Conservation (phyloP, 2,888 invertebrate genomes). For the Drosophila siamana region DNA sequence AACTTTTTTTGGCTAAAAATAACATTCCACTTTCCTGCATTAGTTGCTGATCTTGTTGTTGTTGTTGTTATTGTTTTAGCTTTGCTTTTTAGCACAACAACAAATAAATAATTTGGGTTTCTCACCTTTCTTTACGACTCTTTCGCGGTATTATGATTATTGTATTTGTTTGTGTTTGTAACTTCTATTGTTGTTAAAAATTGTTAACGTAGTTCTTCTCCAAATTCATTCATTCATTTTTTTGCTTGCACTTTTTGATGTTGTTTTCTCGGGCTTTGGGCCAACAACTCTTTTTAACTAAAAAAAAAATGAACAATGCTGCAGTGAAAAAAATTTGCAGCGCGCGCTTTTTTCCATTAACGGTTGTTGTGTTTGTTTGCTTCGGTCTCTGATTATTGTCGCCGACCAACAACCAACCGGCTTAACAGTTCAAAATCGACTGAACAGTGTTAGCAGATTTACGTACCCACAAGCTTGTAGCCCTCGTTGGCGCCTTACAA, state of each 20-base stretch:
- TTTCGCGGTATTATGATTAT: conserved; percentile 41
- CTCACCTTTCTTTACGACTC: conserved; percentile 68
- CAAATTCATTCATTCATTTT: conserved; percentile 53
- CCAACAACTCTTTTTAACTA: conserved; percentile 13
- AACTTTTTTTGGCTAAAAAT: conserved; percentile 60
- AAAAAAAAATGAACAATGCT: conserved; percentile 22
- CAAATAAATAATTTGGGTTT: conserved; percentile 61
- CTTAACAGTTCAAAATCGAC: conserved; percentile 61
- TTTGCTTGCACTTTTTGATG: conserved; percentile 24
- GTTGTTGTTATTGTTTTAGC: conserved; percentile 30
- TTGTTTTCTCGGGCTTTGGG: neutral
- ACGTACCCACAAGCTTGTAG: neutral
- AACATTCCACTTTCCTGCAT: conserved; percentile 49
- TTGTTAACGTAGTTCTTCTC: conserved; percentile 16
- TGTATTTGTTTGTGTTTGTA: conserved; percentile 34
- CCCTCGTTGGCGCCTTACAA: conserved; percentile 1
- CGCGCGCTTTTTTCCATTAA: conserved; percentile 71
- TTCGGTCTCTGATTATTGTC: neutral
- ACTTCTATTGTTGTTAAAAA: conserved; percentile 27
- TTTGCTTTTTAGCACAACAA: conserved; percentile 51
- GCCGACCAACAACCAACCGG: conserved; percentile 57
- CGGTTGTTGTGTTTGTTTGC: conserved; percentile 57
- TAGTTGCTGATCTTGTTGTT: conserved; percentile 21
- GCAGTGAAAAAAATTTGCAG: conserved; percentile 34
- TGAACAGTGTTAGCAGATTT: conserved; percentile 29